Conservation (phyloP, 2,113 vertebrate genomes). For the Melierax canorus region DNA sequence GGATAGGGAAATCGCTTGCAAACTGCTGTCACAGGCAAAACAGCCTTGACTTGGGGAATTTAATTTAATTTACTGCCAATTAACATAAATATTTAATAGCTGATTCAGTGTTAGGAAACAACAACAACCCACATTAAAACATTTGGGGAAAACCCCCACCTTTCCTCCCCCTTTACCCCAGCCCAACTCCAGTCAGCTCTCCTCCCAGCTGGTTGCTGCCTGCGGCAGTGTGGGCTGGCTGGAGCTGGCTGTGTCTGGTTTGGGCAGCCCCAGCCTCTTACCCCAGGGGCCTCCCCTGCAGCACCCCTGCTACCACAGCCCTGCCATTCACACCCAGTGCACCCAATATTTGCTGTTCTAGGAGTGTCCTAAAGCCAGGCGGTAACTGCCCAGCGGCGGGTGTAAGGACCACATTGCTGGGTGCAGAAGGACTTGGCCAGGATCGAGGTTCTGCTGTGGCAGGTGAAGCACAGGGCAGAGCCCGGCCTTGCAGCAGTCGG, state of each 20-base stretch:
- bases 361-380: too few relatives aligned
- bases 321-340: background rate
- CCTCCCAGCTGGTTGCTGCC: background rate
- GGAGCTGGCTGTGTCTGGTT: accelerated
- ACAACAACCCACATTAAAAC: background rate
- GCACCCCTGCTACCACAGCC: background rate
- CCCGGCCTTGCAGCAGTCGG: accelerated
- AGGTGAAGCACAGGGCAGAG: background rate
- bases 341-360: accelerated
- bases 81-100: background rate
- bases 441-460: accelerated
- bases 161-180: too few relatives aligned
- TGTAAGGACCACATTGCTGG: background rate
- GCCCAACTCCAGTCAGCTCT: too few relatives aligned
- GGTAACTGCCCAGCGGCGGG: accelerated
- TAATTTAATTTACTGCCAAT: background rate
- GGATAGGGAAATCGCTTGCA: background rate
- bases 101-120: background rate
- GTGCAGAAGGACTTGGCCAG: accelerated
- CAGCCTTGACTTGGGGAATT: background rate
- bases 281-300: too few relatives aligned
- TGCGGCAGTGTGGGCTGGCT: accelerated
- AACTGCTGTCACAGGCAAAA: background rate
- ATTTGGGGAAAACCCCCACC: accelerated
- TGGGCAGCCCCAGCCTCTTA: background rate